Base-by-base conservation (phyloP, 2,888 invertebrate genomes). In the Ptilodon capucinus region DNA sequence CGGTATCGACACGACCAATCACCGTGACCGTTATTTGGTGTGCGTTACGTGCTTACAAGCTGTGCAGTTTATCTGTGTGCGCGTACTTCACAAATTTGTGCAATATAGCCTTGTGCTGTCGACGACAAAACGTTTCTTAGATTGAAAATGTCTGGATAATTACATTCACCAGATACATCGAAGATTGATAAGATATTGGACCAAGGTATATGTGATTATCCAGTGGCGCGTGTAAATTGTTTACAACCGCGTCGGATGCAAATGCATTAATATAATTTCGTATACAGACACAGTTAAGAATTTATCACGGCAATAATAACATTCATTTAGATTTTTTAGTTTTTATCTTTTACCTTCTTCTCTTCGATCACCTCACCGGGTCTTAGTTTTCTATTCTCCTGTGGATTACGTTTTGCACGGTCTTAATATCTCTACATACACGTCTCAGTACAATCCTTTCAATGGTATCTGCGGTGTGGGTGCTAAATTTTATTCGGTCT, bases 331-430 rank as follows among this genome's bases (percentile, higher is more conserved):
- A 51, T 79, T 73, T 81, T 78, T 79, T 80, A 84, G 80, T 81
- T 71, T 76, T 78, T 81, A 76, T 74, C 77, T 84, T 82, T 96
- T 96, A 97, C 97, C 97, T 97, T 96, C 93, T 96, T 96, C 86
- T 97, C 97, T 92, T 96, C 96, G 92, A 96, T 92, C 91, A 97
- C 95, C 94, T 97, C 97, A 91, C 97, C 97, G 73, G 97, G 97
- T 84, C 97, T 96, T 91, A 97, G 95, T 94, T 96, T 96, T 92
- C 96, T 96, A 95, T 95, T 94, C 90, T 95, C 96, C 96, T 92
- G 91, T 90, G 89, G 82, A 91, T 91, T 90, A 86, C 74, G 86
- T 81, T 86, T 90, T 88, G 81, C 78, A 86, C 86, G 75, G 73
- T 86, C 85, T 88, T 87, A 89, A 81, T 87, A 86, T 81, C 73